phyloP scores from a whole-genome alignment of 2,888 invertebrate genomes.

The Hofmannophila pseudospretella region DNA sequence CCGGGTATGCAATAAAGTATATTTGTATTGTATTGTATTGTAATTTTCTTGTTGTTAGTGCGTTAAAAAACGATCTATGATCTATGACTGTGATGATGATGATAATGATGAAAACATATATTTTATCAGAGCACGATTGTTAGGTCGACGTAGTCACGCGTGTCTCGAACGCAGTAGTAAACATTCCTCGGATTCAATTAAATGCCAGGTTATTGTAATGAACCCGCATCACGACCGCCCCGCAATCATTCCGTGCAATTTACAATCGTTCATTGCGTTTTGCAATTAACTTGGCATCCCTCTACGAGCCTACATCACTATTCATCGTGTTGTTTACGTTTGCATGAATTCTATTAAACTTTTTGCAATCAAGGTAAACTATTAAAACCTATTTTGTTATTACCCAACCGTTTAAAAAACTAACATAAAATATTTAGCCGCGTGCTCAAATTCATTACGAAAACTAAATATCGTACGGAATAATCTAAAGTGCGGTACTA shows the following conservation, averaged over 20 bases:
- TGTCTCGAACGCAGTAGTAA: slow-evolving; percentile 27
- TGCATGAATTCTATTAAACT: slow-evolving; percentile 7
- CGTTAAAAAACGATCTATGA: no score
- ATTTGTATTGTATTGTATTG: no score
- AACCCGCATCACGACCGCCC: slow-evolving; percentile 52
- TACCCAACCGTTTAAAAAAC: not conserved
- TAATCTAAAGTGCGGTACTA: slow-evolving; percentile 42
- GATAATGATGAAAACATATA: not conserved
- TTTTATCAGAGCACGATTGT: slow-evolving; percentile 7
- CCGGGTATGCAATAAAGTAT: no score
- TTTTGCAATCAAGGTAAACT: slow-evolving; percentile 1
- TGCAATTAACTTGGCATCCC: slow-evolving; percentile 58
- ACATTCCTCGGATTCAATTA: slow-evolving; percentile 59
- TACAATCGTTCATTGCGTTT: slow-evolving; percentile 61
- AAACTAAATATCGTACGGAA: slow-evolving; percentile 38
- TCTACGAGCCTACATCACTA: slow-evolving; percentile 19
- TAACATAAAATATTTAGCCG: slow-evolving; percentile 16
- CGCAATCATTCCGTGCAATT: slow-evolving; percentile 61
- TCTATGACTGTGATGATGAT: no score
- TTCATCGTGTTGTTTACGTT: slow-evolving; percentile 13
- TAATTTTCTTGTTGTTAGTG: no score
- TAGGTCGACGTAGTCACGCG: slow-evolving; percentile 23
- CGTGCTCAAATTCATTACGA: slow-evolving; percentile 42
- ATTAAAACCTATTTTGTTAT: not conserved
- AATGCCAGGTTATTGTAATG: slow-evolving; percentile 67